Conservation (phyloP, 2,888 invertebrate genomes). For the Ochropacha duplaris region DNA sequence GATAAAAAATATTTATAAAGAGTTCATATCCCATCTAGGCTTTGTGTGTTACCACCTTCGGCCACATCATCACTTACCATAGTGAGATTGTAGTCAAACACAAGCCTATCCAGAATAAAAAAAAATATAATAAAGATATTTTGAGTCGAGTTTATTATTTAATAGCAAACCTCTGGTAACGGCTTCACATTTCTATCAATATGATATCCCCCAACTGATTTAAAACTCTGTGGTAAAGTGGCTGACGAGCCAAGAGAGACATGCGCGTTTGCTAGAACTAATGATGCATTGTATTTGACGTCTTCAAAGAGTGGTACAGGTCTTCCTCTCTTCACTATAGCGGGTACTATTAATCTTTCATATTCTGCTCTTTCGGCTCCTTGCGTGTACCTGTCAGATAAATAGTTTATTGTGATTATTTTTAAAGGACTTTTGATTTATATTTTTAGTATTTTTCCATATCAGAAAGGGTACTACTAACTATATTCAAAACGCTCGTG, state of each 20-base stretch:
- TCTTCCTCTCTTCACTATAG: conserved; percentile 16
- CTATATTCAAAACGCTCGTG: too few species aligned
- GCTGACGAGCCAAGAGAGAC: conserved; percentile 41
- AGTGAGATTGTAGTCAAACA: too few species aligned
- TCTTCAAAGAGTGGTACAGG: conserved; percentile 42
- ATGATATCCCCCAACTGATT: conserved; percentile 58
- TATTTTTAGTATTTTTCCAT: too few species aligned
- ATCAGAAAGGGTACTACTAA: too few species aligned
- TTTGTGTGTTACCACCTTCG: too few species aligned
- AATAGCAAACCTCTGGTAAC: conserved; percentile 42
- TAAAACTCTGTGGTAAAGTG: conserved; percentile 54
- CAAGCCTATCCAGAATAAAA: too few species aligned
- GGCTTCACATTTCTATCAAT: conserved; percentile 47
- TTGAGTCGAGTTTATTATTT: too few species aligned
- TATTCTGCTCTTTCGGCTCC: conserved; percentile 2
- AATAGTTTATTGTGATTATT: background rate
- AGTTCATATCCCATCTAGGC: too few species aligned
- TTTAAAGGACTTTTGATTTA: background rate
- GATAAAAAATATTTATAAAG: too few species aligned
- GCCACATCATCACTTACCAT: too few species aligned
- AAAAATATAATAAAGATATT: too few species aligned
- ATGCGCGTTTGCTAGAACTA: conserved; percentile 57
- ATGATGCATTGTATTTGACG: conserved; percentile 48
- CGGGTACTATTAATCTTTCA: conserved; percentile 9
- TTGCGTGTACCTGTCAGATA: conserved; percentile 1